Evolutionary conservation across 2,888 invertebrate genomes (phyloP).

Genomic region (Dendrolimus pini): DNA sequence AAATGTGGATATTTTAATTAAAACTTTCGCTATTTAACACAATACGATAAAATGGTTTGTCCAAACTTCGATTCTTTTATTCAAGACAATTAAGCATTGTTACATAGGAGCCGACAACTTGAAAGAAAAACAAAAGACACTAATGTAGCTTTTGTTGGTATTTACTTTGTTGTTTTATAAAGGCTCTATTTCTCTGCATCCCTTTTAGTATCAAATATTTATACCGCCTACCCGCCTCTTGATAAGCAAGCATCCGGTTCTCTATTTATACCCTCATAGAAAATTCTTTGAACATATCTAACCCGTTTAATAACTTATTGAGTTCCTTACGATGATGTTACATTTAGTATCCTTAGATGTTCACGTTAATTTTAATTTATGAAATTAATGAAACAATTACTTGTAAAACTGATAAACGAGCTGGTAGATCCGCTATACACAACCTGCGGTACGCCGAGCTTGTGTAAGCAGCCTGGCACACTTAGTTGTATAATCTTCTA

Average conservation of each 20-base stretch:
- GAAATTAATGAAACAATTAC: too few species aligned
- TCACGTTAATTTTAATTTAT: too few species aligned
- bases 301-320: conserved; percentile 8
- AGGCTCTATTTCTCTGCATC: neutral
- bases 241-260: neutral
- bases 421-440: too few species aligned
- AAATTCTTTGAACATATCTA: neutral
- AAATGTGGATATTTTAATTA: too few species aligned
- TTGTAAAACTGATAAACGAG: too few species aligned
- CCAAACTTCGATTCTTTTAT: too few species aligned
- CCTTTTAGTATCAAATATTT: neutral
- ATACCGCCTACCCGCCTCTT: neutral
- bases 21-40: too few species aligned
- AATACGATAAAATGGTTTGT: too few species aligned
- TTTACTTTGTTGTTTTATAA: neutral
- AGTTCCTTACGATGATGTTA: conserved; percentile 1
- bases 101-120: neutral
- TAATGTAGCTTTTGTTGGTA: neutral
- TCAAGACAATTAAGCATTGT: neutral
- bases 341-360: too few species aligned
- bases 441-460: too few species aligned
- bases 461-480: too few species aligned
- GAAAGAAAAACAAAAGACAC: neutral
- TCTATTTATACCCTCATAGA: neutral
- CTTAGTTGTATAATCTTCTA: too few species aligned